Conservation (phyloP, 2,797 vertebrate genomes). For the Lepilemur septentrionalis region DNA sequence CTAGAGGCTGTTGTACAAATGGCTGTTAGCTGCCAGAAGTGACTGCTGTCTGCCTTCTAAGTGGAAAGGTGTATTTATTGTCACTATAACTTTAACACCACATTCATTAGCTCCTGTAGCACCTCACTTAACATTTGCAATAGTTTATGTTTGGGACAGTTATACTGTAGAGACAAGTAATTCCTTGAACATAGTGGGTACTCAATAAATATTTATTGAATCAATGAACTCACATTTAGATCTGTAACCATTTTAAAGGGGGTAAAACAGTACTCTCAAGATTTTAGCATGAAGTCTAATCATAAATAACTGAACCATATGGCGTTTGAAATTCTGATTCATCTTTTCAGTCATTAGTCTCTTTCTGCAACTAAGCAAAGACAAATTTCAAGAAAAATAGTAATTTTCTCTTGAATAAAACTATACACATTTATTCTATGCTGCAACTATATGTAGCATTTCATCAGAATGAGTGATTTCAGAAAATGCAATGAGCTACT, state of each 20-base stretch:
- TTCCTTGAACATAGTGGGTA: neutral
- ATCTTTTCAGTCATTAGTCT: neutral
- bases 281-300: neutral
- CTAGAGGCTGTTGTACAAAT: neutral
- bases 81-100: neutral
- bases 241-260: neutral
- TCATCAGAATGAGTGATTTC: neutral
- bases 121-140: neutral
- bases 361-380: conserved; percentile 41
- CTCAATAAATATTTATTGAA: neutral
- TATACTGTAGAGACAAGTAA: neutral
- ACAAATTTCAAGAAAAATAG: neutral
- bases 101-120: neutral
- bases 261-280: neutral
- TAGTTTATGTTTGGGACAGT: neutral
- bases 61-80: neutral
- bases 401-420: conserved; percentile 26
- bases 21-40: neutral
- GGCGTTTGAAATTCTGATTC: conserved; percentile 27
- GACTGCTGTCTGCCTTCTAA: neutral
- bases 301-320: neutral
- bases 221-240: neutral
- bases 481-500: conserved; percentile 11
- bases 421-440: neutral
- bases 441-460: neutral